Evolutionary conservation across 2,888 invertebrate species (phyloP), one percentile per base, ranked within the genome.

Genomic region (Caenorhabditis sp.): DNA sequence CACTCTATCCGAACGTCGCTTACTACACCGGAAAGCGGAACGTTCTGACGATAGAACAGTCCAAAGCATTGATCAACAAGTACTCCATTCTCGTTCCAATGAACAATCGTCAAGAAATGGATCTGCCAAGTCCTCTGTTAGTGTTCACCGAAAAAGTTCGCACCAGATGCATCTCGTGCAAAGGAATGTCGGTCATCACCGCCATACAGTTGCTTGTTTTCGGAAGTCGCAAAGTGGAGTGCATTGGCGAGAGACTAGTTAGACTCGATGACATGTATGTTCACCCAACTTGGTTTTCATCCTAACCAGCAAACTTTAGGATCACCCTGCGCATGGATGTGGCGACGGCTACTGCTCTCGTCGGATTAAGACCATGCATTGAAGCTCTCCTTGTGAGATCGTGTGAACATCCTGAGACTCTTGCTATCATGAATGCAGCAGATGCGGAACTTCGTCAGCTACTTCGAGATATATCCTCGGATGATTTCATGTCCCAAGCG

Each of bases 111-210:
- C 96, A 96, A 66, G 84, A 88, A 19, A 61, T 84, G 22, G 73
- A 85, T n/a, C 98, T 98, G 92, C 95, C 96, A 0, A 97, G 96
- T 86, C 98, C 98, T 0, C 95, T 97, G 93, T 97, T 99, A 92
- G 96, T 99, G 76, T 99, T 98, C 93, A 97, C 98, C 0, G 98
- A 99, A 94, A 99, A 99, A 94, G 95, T 98, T 75, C 95, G 98
- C 73, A 97, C 98, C 0, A 94, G 96, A 73, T 97, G 97, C 0
- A 96, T 99, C 66, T 95, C 96, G 16, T 98, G 98, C 93, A 98
- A 98, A 92, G 97, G 97, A 93, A 95, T 96, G 95, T 96, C 96
- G 1, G 97, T 97, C 96, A 96, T 98, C 7, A 95, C 97, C 0
- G 97, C 98, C 0, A 93, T 98, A 84, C 97, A 98, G 92, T 93